Percentiles rank a stretch among this genome's conserved stretches.
Evolutionary conservation across 2,113 vertebrate genomes (phyloP).

Genomic region (Rafetus swinhoei): DNA sequence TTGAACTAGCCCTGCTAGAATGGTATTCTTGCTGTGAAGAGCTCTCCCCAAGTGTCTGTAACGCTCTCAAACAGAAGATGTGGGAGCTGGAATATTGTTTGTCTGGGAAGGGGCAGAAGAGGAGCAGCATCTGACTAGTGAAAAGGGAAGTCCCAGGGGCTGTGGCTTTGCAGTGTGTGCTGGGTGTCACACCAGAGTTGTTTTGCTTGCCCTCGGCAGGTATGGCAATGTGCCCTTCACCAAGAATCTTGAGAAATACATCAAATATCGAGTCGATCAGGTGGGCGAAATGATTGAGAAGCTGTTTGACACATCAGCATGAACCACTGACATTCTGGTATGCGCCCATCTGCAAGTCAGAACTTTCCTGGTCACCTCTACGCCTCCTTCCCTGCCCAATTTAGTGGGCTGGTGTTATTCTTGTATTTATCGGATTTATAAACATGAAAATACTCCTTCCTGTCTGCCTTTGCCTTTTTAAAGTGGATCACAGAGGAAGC

Average conservation of each 20-base stretch:
- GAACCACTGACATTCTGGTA: neutral
- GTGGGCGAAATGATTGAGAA: conserved; percentile 97
- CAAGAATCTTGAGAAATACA: conserved; percentile 97
- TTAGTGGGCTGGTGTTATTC: conserved; percentile 54
- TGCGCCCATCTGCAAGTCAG: neutral
- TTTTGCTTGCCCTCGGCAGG: conserved; percentile 73
- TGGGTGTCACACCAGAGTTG: neutral
- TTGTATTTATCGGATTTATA: conserved; percentile 73
- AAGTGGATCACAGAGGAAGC: neutral
- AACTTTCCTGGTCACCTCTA: neutral
- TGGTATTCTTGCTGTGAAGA: neutral
- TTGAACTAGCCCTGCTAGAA: neutral
- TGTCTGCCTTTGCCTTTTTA: neutral
- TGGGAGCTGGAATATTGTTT: neutral
- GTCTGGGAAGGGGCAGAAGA: neutral
- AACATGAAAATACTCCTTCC: conserved; percentile 59
- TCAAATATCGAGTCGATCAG: conserved; percentile 93
- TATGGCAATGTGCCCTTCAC: conserved; percentile 92
- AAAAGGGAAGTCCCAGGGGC: neutral
- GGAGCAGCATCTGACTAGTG: neutral
- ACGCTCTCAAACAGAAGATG: fast-evolving
- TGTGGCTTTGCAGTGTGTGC: neutral
- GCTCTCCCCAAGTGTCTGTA: neutral
- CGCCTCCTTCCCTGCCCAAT: conserved; percentile 40
- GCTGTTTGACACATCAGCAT: conserved; percentile 97